Evolutionary conservation across 2,888 invertebrate genomes (phyloP).

Genomic region (Metopia argyrocephala): DNA sequence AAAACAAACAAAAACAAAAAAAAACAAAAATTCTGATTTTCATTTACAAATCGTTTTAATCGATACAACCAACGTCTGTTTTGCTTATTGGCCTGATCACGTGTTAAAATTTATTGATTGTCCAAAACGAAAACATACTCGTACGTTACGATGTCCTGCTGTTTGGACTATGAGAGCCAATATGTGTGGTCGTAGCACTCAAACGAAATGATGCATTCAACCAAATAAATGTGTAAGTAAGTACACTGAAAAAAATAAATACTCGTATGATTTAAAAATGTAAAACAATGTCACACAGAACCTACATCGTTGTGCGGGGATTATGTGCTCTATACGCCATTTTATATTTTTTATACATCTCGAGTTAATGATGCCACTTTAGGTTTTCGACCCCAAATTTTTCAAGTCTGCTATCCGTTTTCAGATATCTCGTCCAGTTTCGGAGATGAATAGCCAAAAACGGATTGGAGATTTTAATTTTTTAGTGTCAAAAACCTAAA

Average conservation of each 20-base stretch:
- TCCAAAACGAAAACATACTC: slow-evolving; percentile 67
- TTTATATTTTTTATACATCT: no score
- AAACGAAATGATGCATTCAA: slow-evolving; percentile 47
- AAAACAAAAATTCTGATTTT: slow-evolving; percentile 36
- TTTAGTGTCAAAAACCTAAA: no score
- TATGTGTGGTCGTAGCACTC: slow-evolving; percentile 77
- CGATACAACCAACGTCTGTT: slow-evolving; percentile 25
- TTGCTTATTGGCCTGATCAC: slow-evolving; percentile 73
- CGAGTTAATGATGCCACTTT: no score
- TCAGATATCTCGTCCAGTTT: no score
- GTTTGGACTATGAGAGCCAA: slow-evolving; percentile 76
- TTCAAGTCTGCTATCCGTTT: no score
- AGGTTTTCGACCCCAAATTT: no score
- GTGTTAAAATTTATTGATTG: slow-evolving; percentile 79
- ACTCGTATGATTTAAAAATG: background rate
- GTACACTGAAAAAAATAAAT: slow-evolving; percentile 2
- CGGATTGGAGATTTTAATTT: no score
- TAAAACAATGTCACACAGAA: background rate
- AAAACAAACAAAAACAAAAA: background rate
- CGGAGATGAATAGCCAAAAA: no score
- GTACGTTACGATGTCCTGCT: slow-evolving; percentile 75
- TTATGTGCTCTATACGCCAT: no score
- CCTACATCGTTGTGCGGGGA: no score
- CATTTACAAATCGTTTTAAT: slow-evolving; percentile 44
- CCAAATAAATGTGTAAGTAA: background rate